phyloP scores from a whole-genome alignment of 2,888 invertebrate species.

The Antheraea yamamai region DNA sequence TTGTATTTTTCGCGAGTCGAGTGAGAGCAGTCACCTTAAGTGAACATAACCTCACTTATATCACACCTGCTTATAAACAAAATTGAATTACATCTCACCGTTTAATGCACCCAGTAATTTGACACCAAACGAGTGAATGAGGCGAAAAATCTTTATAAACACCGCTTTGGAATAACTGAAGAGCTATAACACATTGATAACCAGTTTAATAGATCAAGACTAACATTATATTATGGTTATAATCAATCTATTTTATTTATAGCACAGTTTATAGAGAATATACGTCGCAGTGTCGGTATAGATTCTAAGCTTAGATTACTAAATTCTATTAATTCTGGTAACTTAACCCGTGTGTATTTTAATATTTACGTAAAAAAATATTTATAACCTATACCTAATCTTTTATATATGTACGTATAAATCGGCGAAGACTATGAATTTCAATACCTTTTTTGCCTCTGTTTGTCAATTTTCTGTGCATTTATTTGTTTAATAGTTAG shows the following conservation, averaged over 20 bases:
- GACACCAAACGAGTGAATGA: not conserved
- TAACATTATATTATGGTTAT: not conserved
- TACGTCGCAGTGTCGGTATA: not conserved
- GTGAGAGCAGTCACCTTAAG: not conserved
- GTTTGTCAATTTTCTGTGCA: too few relatives aligned
- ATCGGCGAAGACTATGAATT: too few relatives aligned
- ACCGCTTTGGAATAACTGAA: not conserved
- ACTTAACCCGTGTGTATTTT: not conserved
- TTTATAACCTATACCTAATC: not conserved
- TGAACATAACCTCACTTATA: not conserved
- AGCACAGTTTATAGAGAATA: not conserved
- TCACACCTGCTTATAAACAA: not conserved
- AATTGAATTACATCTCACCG: not conserved
- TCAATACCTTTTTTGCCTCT: too few relatives aligned
- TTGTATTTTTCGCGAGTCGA: not conserved
- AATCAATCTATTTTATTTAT: constrained; percentile 14
- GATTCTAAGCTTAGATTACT: not conserved
- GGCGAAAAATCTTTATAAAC: constrained; percentile 7
- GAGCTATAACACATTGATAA: constrained; percentile 3
- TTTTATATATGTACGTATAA: too few relatives aligned
- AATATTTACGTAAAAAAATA: not conserved
- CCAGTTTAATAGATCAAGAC: constrained; percentile 7
- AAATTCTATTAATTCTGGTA: not conserved
- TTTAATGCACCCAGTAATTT: constrained; percentile 6
- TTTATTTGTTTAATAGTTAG: too few relatives aligned